phyloP scores from a whole-genome alignment of 2,888 invertebrate genomes.

The Pollenia amentaria region DNA sequence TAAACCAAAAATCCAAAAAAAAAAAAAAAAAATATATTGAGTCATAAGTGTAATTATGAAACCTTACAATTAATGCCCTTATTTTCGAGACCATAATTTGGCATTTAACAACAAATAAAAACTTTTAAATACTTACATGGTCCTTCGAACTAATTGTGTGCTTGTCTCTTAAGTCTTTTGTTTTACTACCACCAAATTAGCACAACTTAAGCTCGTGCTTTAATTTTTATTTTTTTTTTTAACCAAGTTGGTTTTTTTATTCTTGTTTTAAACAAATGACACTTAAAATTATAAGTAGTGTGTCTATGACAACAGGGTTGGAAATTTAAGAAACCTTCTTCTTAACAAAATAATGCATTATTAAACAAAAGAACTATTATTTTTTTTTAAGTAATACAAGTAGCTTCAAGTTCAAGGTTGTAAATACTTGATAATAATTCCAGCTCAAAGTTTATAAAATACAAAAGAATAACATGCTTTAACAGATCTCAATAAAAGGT shows the following conservation, averaged over 20 bases:
- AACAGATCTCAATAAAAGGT: conserved; percentile 10
- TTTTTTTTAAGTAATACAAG: conserved; percentile 10
- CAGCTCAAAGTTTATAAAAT: neutral
- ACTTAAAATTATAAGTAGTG: conserved; percentile 2
- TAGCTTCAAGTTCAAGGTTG: conserved; percentile 62
- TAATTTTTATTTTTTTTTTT: neutral
- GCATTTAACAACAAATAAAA: neutral
- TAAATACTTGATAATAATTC: neutral
- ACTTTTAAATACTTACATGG: neutral
- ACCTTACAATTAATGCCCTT: too few species aligned
- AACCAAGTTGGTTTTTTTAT: neutral
- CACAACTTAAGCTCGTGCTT: neutral
- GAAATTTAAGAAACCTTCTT: conserved; percentile 3
- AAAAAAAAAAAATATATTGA: too few species aligned
- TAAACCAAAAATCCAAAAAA: too few species aligned
- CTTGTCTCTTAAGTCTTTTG: conserved; percentile 55
- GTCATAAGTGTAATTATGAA: too few species aligned
- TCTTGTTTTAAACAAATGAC: conserved; percentile 8
- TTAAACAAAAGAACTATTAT: neutral
- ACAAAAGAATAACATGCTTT: neutral
- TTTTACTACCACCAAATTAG: neutral
- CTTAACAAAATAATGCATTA: neutral
- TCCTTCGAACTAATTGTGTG: conserved; percentile 9
- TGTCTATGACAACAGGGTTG: conserved; percentile 3
- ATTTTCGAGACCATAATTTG: too few species aligned